phyloP scores from a whole-genome alignment of 2,797 vertebrate genomes.

The Enteromius fasciolatus region DNA sequence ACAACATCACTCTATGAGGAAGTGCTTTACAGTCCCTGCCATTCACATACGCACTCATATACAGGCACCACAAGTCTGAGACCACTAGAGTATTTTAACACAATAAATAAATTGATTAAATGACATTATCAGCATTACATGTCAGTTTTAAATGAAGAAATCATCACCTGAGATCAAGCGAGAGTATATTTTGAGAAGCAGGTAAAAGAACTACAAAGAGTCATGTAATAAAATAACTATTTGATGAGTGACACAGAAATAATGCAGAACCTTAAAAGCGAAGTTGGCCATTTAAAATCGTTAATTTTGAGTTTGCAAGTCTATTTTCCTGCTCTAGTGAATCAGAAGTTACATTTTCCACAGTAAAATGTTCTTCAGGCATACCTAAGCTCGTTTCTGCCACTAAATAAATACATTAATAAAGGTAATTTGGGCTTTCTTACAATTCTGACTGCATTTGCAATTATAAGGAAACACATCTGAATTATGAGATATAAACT shows the following conservation, averaged over 20 bases:
- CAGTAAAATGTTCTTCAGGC: neutral
- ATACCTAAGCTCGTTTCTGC: neutral
- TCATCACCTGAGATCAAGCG: neutral
- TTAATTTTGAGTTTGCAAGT: neutral
- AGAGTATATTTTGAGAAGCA: neutral
- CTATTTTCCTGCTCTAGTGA: neutral
- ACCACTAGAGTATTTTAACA: neutral
- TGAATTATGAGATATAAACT: too few species aligned
- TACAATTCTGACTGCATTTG: neutral
- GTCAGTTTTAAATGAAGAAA: neutral
- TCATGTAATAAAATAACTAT: neutral
- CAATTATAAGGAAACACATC: neutral
- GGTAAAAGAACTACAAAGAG: neutral
- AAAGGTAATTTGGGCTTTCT: neutral
- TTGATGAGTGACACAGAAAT: neutral
- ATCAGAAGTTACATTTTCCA: neutral
- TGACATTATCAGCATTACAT: neutral
- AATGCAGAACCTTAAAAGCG: neutral
- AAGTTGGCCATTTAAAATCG: neutral
- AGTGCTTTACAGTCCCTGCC: conserved; percentile 76
- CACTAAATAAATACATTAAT: neutral
- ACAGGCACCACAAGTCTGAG: neutral
- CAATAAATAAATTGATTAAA: neutral
- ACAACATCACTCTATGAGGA: conserved; percentile 61
- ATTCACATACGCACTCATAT: conserved; percentile 22